Evolutionary conservation across 2,888 invertebrate species (phyloP).

Genomic region (Crocallis elinguaria): DNA sequence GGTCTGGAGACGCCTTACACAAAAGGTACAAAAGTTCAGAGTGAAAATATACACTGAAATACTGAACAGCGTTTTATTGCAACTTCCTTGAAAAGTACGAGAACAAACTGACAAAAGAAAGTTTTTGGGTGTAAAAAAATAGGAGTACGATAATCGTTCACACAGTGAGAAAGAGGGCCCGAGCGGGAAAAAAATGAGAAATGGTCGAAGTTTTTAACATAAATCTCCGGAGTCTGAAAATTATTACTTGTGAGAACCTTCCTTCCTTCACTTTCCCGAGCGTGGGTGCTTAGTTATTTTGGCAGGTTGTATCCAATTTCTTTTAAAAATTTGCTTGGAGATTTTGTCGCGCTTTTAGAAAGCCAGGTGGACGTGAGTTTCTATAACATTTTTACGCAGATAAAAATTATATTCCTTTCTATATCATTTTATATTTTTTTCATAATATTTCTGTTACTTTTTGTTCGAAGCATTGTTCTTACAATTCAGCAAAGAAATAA

Average conservation of each 20-base stretch:
- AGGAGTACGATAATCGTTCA: constrained; percentile 78
- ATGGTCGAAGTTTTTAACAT: constrained; percentile 80
- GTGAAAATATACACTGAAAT: constrained; percentile 44
- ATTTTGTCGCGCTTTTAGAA: constrained; percentile 14
- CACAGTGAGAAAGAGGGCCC: constrained; percentile 60
- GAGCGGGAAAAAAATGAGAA: constrained; percentile 72
- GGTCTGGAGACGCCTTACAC: neutral
- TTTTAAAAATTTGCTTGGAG: constrained; percentile 18
- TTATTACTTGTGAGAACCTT: constrained; percentile 69
- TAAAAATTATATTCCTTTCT: neutral
- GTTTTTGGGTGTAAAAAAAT: constrained; percentile 53
- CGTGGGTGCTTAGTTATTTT: constrained; percentile 38
- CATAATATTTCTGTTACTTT: too few species aligned
- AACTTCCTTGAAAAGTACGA: constrained; percentile 44
- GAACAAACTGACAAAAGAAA: constrained; percentile 52
- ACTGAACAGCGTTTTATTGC: constrained; percentile 41
- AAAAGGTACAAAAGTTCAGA: constrained; percentile 30
- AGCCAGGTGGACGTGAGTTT: constrained; percentile 9
- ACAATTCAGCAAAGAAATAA: too few species aligned
- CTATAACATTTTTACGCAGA: neutral
- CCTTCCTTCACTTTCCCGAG: constrained; percentile 49
- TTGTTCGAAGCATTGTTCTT: too few species aligned
- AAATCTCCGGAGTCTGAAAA: constrained; percentile 74
- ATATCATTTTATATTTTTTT: neutral
- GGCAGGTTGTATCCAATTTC: constrained; percentile 31